Base-by-base conservation (phyloP, 2,113 vertebrate species). In the Periophthalmus modestus region DNA sequence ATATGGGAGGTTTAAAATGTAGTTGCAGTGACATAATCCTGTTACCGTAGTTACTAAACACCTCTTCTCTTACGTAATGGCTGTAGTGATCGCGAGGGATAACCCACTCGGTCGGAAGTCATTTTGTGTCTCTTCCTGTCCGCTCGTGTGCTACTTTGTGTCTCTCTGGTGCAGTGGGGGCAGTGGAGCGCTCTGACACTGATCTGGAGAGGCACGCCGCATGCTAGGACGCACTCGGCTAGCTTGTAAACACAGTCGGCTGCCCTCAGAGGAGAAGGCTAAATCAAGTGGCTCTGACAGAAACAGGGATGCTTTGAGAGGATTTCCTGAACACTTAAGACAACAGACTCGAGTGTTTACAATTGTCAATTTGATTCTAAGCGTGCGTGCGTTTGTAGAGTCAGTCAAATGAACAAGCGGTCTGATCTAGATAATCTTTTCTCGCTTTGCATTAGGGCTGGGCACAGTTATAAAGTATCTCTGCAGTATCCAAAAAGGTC, bases 161-260 rank as follows among this genome's bases (percentile, higher is more conserved):
- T 68, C 76, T 82, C 68, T 75, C 66, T 74, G 1, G 74, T 78
- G 82, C 78, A 73, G 34, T 24, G 39, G 52, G 74, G 65, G 73
- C 73, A 83, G 85, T 75, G 6, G 81, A 21, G 79, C 77, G 55
- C 79, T 85, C 80, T 87, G 87, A 90, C 82, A 61, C 82, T 88
- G 88, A 90, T 88, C 79, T 71, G 59, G 82, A 72, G 85, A 85
- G 91, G 87, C 88, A 89, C 78, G 18, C 48, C 75, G 87, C 88
- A 83, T 75, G 85, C 79, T 78, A 66, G 82, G 85, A 91, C 69
- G 85, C 79, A 68, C 85, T 74, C 62, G 61, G 62, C 7, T 55
- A 76, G 81, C 82, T 81, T 82, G 86, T 87, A 91, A 90, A 90
- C 89, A 90, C 89, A 85, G 84, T 86, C 57, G 75, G 78, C 78